Base-by-base conservation (phyloP, 2,113 vertebrate species). In the Atherinomorus stipes region DNA sequence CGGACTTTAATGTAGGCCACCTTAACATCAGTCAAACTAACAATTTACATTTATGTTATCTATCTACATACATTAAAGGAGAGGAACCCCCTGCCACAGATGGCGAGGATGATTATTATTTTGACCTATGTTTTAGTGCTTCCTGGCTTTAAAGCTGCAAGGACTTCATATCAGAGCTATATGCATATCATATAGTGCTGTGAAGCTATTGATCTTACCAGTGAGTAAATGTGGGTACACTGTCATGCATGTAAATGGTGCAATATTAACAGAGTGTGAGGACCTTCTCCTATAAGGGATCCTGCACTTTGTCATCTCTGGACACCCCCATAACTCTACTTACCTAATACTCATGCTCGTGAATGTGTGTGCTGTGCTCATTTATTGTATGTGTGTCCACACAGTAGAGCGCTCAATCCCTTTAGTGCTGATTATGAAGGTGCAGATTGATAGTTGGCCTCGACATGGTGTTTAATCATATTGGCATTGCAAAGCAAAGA, bases 391-490 rank as follows among this genome's bases (percentile, higher is more conserved):
- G 54, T 78, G 51, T 79, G 56, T 75, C 53, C 56, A 61, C 23
- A 54, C 42, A 69, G 73, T 64, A 76, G 81, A 80, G 58, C 65
- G 81, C 71, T 80, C 86, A 83, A 80, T 90, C 64, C 58, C 85
- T 88, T 92, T 88, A 90, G 79, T 88, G 84, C 76, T 90, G 88
- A 88, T 90, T 90, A 89, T 80, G 72, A 85, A 90, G 82, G 78
- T 60, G 63, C 28, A 83, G 89, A 92, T 91, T 92, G 90, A 91
- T 90, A 87, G 86, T 78, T 85, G 85, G 78, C 73, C 86, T 78
- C 57, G 85, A 84, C 85, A 84, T 18, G 12, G 76, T 72, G 70
- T 87, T 92, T 80, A 89, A 92, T 91, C 89, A 90, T 79, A 81
- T 68, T 80, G 86, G 66, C 80, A 76, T 81, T 85, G 19, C 58